Conservation (phyloP, 2,888 invertebrate genomes). For the Ctenicera cuprea region DNA sequence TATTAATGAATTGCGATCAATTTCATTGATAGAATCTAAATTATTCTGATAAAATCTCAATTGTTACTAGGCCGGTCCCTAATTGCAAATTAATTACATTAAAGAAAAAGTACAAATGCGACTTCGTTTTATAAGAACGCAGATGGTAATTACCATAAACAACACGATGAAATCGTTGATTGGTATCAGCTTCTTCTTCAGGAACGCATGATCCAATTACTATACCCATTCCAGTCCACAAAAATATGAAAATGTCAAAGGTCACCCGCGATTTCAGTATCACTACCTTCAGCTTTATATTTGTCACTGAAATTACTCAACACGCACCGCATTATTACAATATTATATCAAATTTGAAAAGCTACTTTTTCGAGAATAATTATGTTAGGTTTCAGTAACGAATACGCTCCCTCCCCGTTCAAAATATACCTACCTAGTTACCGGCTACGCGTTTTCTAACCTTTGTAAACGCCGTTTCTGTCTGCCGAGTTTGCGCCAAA, state of each 20-base stretch:
- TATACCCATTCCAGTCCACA: constrained; percentile 77
- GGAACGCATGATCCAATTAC: constrained; percentile 84
- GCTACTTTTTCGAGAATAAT: background rate
- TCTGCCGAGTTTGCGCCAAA: constrained; percentile 45
- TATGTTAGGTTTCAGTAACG: background rate
- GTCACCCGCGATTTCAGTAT: constrained; percentile 60
- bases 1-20: too few species aligned
- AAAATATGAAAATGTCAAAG: constrained; percentile 64
- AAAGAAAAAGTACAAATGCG: too few species aligned
- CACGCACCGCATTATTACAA: constrained; percentile 16
- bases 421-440: constrained; percentile 24
- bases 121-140: background rate
- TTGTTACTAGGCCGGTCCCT: background rate
- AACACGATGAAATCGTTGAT: constrained; percentile 69
- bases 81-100: background rate
- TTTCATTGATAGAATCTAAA: too few species aligned
- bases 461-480: constrained; percentile 9
- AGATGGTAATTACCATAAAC: constrained; percentile 70
- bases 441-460: constrained; percentile 45
- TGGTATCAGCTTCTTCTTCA: constrained; percentile 77
- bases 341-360: background rate
- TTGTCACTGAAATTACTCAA: constrained; percentile 1
- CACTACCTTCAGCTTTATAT: constrained; percentile 16
- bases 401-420: background rate
- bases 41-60: too few species aligned